phyloP scores from a whole-genome alignment of 2,888 invertebrate genomes.

The Temnothorax rugatulus region DNA sequence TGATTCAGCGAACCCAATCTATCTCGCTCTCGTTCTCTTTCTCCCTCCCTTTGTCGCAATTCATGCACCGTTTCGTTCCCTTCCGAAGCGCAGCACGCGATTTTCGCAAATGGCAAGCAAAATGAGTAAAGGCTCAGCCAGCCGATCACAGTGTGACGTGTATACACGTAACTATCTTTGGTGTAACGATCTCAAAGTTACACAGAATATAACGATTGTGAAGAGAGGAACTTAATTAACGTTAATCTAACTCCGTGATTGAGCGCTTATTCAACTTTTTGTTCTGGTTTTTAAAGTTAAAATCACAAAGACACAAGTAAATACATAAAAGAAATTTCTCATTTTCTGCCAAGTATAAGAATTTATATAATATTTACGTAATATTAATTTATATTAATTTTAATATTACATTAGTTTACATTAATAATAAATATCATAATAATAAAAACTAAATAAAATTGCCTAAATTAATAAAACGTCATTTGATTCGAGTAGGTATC shows the following conservation, averaged over 20 bases:
- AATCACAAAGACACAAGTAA: not conserved
- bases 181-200: not conserved
- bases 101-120: slow-evolving; percentile 2
- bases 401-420: not conserved
- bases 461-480: not conserved
- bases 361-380: not conserved
- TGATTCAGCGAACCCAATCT: slow-evolving; percentile 40
- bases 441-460: not conserved
- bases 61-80: slow-evolving; percentile 36
- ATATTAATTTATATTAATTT: not conserved
- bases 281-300: not conserved
- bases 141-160: slow-evolving; percentile 62
- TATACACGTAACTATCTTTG: slow-evolving; percentile 53
- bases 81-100: slow-evolving; percentile 39
- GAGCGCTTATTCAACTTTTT: not conserved
- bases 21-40: slow-evolving; percentile 48
- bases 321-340: not conserved
- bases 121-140: slow-evolving; percentile 52
- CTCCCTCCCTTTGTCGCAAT: slow-evolving; percentile 50
- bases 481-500: not conserved
- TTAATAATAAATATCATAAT: not conserved
- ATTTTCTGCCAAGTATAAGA: not conserved
- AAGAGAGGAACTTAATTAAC: slow-evolving; percentile 16
- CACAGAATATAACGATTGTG: not conserved
- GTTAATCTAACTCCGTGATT: slow-evolving; percentile 8